Conservation (phyloP, 2,797 vertebrate species). For the Rousettus madagascariensis region DNA sequence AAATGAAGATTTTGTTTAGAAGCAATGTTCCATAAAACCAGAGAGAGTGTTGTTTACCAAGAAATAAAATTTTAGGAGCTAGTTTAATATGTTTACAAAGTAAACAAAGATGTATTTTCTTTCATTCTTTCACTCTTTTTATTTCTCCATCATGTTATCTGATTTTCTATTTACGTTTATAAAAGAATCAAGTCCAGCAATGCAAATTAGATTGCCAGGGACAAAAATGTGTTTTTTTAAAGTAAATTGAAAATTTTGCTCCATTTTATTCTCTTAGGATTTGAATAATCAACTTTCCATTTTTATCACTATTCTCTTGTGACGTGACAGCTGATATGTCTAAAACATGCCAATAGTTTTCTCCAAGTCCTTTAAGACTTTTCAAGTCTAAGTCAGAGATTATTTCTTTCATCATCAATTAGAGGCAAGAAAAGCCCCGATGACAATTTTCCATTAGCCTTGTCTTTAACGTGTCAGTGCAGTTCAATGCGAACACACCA, state of each 20-base stretch:
- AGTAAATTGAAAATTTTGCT: not conserved
- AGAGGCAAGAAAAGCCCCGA: not conserved
- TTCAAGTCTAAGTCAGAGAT: not conserved
- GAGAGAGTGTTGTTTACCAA: not conserved
- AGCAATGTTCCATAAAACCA: not conserved
- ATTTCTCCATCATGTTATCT: not conserved
- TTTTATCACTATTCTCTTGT: not conserved
- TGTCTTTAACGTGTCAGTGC: not conserved
- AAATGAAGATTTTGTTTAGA: conserved; percentile 35
- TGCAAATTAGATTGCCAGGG: not conserved
- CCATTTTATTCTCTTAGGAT: not conserved
- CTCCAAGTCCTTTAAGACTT: not conserved
- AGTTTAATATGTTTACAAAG: not conserved
- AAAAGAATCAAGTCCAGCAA: not conserved
- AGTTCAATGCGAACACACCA: not conserved
- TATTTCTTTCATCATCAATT: not conserved
- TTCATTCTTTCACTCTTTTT: not conserved
- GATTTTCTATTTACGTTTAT: not conserved
- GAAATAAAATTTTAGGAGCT: not conserved
- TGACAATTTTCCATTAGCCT: not conserved
- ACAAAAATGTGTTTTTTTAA: conserved; percentile 1
- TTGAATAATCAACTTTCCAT: not conserved
- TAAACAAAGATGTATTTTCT: not conserved
- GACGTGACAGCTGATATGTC: not conserved
- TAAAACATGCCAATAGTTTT: not conserved